Percentiles rank a stretch among this genome's conserved stretches.
These are phyloP conservation scores for Salvator merianae DNA, from an alignment of 2,113 vertebrate genomes.

Conservation along the genomic window DNA sequence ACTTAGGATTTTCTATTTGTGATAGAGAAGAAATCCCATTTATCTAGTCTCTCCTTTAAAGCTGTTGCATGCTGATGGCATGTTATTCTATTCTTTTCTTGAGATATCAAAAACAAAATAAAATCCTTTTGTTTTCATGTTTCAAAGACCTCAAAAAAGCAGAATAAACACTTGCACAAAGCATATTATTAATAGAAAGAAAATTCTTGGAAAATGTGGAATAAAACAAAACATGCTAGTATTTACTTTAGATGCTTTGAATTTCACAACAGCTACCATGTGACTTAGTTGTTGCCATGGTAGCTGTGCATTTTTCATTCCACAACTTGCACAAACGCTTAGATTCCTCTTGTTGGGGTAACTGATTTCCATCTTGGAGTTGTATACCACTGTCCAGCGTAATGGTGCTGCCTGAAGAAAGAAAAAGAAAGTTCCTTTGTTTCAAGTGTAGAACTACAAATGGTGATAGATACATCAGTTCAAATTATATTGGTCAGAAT, in stretches of 20 bases:
- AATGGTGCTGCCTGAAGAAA: constrained; percentile 4
- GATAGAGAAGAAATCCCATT: neutral
- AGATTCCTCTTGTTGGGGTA: constrained; percentile 54
- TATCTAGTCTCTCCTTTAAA: neutral
- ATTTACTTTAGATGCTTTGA: constrained; percentile 62
- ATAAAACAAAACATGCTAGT: constrained; percentile 42
- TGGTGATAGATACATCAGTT: neutral
- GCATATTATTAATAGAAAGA: constrained; percentile 19
- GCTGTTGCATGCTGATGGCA: neutral
- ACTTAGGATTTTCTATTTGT: neutral
- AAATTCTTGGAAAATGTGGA: constrained; percentile 36
- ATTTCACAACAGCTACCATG: constrained; percentile 56
- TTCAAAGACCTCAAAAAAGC: constrained; percentile 38
- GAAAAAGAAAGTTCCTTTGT: neutral
- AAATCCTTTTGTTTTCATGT: neutral
- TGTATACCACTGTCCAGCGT: constrained; percentile 9
- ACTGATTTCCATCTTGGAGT: constrained; percentile 51
- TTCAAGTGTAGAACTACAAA: constrained; percentile 25
- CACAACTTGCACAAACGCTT: constrained; percentile 63
- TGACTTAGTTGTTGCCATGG: constrained; percentile 64
- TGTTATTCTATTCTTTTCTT: neutral
- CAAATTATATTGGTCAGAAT: neutral
- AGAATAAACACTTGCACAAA: neutral
- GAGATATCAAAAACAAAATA: neutral
- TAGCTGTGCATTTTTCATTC: constrained; percentile 66